These are phyloP conservation scores for Azorinus chamasolen DNA, from an alignment of 2,888 invertebrate species.

Conservation along the genomic window DNA sequence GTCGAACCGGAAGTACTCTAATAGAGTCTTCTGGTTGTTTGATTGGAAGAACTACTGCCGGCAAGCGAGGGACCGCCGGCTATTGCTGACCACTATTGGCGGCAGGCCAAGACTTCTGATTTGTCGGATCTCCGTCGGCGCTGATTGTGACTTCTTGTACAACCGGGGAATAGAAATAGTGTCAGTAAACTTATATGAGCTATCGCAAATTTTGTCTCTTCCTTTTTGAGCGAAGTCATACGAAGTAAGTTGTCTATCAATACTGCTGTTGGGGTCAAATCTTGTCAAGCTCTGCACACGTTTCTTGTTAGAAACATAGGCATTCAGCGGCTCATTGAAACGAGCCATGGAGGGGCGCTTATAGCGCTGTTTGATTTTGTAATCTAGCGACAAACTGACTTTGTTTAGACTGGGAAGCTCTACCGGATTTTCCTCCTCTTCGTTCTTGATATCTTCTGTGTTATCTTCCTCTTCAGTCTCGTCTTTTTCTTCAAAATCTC, in stretches of 20 bases:
- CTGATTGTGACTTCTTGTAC: slow-evolving; percentile 43
- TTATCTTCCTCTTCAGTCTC: slow-evolving; percentile 17
- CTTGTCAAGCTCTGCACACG: slow-evolving; percentile 25
- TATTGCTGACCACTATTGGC: slow-evolving; percentile 38
- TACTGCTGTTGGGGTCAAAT: slow-evolving; percentile 16
- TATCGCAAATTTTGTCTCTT: slow-evolving; percentile 7
- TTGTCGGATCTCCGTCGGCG: slow-evolving; percentile 38
- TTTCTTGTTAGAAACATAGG: slow-evolving; percentile 63
- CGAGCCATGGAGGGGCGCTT: slow-evolving; percentile 33
- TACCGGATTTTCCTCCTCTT: neutral
- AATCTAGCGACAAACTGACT: slow-evolving; percentile 65
- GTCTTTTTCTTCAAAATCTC: slow-evolving; percentile 4
- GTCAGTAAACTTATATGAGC: slow-evolving; percentile 10
- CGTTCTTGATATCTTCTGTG: slow-evolving; percentile 8
- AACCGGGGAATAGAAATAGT: slow-evolving; percentile 31
- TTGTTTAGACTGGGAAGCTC: slow-evolving; percentile 52
- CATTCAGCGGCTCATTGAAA: slow-evolving; percentile 76
- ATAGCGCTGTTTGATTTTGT: slow-evolving; percentile 34
- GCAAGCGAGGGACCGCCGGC: neutral
- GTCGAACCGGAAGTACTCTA: slow-evolving; percentile 43
- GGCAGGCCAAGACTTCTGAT: slow-evolving; percentile 47
- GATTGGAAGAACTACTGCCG: too few species aligned
- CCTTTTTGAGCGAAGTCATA: slow-evolving; percentile 18
- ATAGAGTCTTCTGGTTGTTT: too few species aligned
- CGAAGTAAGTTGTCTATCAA: slow-evolving; percentile 38